Evolutionary conservation across 2,113 vertebrate genomes (phyloP).

Genomic region (Salvator merianae): DNA sequence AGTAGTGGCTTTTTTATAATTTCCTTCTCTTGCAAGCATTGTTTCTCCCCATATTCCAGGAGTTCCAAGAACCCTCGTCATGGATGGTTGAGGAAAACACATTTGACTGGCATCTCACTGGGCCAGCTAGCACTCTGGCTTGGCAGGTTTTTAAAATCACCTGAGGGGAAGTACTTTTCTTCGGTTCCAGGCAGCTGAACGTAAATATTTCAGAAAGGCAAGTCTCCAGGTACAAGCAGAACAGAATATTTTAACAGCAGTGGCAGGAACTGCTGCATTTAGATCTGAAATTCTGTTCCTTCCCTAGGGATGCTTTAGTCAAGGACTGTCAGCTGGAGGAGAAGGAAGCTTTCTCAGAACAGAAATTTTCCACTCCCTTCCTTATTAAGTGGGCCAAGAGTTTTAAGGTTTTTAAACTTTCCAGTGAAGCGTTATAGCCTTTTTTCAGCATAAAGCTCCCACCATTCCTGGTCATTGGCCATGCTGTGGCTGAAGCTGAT

Average conservation of each 20-base stretch:
- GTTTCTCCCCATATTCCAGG: not conserved
- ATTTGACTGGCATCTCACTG: not conserved
- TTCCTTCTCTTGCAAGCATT: not conserved
- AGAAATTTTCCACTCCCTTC: not conserved
- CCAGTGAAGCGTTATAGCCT: not conserved
- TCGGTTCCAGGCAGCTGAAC: not conserved
- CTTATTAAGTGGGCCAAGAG: not conserved
- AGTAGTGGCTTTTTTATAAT: not conserved
- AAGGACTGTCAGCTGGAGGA: no score
- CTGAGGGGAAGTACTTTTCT: accelerated
- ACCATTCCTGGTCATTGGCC: no score
- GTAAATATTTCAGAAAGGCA: constrained; percentile 3
- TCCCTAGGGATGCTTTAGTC: not conserved
- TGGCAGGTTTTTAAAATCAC: not conserved
- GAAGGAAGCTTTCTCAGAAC: not conserved
- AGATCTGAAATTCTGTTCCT: not conserved
- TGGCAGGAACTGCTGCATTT: accelerated
- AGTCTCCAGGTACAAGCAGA: not conserved
- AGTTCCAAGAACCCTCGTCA: accelerated
- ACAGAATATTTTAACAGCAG: not conserved
- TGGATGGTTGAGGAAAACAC: not conserved
- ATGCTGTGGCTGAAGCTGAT: no score
- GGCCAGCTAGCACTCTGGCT: not conserved
- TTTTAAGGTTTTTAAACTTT: not conserved
- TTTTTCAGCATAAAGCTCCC: no score